Percentiles rank a stretch among this genome's conserved stretches.
Conservation (phyloP, 2,888 invertebrate species). For the Orchestes rusci region DNA sequence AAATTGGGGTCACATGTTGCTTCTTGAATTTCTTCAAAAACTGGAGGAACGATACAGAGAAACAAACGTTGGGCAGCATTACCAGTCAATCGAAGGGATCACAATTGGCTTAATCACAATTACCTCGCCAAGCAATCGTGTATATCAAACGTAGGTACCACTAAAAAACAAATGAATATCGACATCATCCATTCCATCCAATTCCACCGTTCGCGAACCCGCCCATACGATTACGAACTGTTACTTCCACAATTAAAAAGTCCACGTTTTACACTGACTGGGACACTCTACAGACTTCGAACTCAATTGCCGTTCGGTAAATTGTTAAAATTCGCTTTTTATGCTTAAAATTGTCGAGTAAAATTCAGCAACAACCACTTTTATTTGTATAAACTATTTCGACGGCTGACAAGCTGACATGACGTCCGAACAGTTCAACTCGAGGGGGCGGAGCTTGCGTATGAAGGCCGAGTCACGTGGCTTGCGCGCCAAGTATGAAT, state of each 20-base stretch:
- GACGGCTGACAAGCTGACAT: conserved; percentile 29
- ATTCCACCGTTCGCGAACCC: conserved; percentile 32
- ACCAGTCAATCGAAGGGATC: too few relatives aligned
- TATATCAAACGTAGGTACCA: too few relatives aligned
- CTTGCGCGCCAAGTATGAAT: conserved; percentile 35
- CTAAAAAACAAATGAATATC: conserved; percentile 35
- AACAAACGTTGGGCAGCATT: neutral
- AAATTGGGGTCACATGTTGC: conserved; percentile 48
- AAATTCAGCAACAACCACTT: conserved; percentile 15
- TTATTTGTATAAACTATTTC: conserved; percentile 25
- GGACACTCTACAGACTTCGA: conserved; percentile 3
- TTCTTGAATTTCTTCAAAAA: conserved; percentile 25
- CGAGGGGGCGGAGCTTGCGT: conserved; percentile 12
- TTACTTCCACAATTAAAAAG: conserved; percentile 19
- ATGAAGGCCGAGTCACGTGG: conserved; percentile 36
- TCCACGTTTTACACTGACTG: conserved; percentile 7
- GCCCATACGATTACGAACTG: conserved; percentile 32
- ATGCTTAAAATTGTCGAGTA: conserved; percentile 7
- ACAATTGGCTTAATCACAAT: too few relatives aligned
- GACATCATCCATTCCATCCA: too few relatives aligned
- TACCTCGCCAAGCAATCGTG: too few relatives aligned
- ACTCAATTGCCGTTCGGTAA: neutral
- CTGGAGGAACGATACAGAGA: neutral
- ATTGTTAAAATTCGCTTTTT: neutral
- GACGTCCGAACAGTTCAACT: conserved; percentile 17